Conservation (phyloP, 2,888 invertebrate species). For the Opisthograptis luteolata region DNA sequence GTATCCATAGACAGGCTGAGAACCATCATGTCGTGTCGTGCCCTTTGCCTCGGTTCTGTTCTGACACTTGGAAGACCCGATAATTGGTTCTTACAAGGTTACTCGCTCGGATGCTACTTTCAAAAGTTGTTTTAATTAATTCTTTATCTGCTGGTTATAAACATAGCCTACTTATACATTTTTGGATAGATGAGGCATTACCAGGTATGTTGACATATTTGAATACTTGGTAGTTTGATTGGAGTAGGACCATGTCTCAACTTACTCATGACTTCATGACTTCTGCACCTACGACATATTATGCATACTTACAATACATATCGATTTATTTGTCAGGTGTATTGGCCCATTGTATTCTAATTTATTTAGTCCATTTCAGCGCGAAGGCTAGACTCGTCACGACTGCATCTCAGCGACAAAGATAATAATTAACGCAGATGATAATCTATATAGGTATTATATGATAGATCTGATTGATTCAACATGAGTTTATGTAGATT, state of each 20-base stretch:
- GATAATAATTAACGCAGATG: conserved; percentile 41
- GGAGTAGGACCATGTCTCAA: too few relatives aligned
- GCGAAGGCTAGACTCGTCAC: conserved; percentile 76
- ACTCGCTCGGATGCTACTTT: conserved; percentile 26
- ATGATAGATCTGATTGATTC: conserved; percentile 24
- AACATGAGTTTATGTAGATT: conserved; percentile 20
- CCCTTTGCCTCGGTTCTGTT: conserved; percentile 19
- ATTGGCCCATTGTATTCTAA: conserved; percentile 79
- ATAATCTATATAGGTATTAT: conserved; percentile 24
- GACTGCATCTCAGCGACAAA: conserved; percentile 62
- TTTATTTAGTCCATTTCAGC: conserved; percentile 67
- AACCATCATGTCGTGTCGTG: conserved; percentile 16
- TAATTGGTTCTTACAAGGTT: conserved; percentile 33
- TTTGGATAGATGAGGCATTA: too few relatives aligned
- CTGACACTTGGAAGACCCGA: conserved; percentile 26
- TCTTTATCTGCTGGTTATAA: conserved; percentile 29
- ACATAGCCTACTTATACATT: conserved; percentile 2
- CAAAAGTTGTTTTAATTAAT: conserved; percentile 28
- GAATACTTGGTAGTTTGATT: too few relatives aligned
- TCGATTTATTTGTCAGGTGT: conserved; percentile 71
- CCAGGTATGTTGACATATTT: too few relatives aligned
- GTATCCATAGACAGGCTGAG: conserved; percentile 9
- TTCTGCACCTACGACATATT: conserved; percentile 37
- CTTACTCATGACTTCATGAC: conserved; percentile 12
- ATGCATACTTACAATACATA: conserved; percentile 63